phyloP scores from a whole-genome alignment of 2,888 invertebrate genomes.

The Flexamia atlantica region DNA sequence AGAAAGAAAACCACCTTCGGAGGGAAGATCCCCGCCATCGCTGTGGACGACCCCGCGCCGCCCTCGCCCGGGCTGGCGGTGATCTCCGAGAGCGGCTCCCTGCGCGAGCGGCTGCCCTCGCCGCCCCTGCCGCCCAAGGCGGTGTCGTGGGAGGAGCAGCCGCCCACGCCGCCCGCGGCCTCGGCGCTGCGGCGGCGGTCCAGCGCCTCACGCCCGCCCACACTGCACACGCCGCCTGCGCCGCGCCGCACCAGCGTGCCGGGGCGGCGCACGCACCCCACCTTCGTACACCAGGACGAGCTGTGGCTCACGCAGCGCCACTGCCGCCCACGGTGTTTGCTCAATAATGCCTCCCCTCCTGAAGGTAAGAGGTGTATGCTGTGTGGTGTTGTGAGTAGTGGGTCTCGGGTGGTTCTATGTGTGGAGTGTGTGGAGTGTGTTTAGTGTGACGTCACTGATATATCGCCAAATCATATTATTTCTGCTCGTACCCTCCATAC shows the following conservation, averaged over 20 bases:
- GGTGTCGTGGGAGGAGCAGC: conserved; percentile 69
- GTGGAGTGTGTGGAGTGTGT: too few relatives aligned
- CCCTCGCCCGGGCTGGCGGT: conserved; percentile 60
- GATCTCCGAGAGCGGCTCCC: conserved; percentile 54
- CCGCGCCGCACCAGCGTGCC: conserved; percentile 71
- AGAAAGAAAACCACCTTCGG: conserved; percentile 68
- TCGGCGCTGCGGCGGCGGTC: conserved; percentile 61
- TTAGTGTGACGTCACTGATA: too few relatives aligned
- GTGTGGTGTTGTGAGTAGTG: too few relatives aligned
- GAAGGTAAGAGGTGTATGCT: too few relatives aligned
- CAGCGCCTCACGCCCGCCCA: conserved; percentile 64
- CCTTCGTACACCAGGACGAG: conserved; percentile 71
- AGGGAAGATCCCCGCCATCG: conserved; percentile 62
- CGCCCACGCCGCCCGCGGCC: conserved; percentile 54
- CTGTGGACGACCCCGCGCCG: conserved; percentile 59
- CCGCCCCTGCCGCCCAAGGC: conserved; percentile 64
- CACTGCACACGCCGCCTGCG: conserved; percentile 68
- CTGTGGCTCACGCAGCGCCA: conserved; percentile 71
- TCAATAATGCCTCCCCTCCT: conserved; percentile 69
- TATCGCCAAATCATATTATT: too few relatives aligned
- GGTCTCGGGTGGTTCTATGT: too few relatives aligned
- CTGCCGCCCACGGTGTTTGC: conserved; percentile 69
- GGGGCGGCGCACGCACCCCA: conserved; percentile 71
- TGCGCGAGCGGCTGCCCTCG: conserved; percentile 55
- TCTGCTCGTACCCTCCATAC: too few relatives aligned